These are phyloP conservation scores for Margarornis squamiger DNA, from an alignment of 2,797 vertebrate species.

Conservation along the genomic window DNA sequence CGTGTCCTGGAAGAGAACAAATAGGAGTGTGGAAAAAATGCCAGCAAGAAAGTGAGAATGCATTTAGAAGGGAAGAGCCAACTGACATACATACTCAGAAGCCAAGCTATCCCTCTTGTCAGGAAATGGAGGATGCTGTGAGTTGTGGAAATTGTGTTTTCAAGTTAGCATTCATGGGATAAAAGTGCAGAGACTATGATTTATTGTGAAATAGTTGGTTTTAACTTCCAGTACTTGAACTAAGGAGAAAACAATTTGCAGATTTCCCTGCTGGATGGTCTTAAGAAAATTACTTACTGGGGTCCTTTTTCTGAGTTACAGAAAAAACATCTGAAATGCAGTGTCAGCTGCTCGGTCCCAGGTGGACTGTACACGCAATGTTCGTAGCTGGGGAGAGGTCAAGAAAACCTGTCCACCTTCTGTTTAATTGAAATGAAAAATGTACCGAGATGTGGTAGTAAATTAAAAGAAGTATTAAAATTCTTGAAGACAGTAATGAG, in stretches of 20 bases:
- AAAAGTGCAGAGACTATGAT: neutral
- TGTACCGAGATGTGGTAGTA: neutral
- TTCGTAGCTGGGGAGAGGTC: neutral
- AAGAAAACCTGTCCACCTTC: neutral
- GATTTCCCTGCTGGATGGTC: neutral
- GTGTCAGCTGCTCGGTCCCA: neutral
- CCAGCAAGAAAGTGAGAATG: neutral
- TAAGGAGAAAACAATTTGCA: neutral
- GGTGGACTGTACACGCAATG: neutral
- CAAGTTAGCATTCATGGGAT: neutral
- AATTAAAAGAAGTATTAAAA: neutral
- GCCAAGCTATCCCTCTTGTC: neutral
- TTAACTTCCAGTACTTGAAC: neutral
- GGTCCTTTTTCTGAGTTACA: neutral
- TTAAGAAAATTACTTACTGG: neutral
- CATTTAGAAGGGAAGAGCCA: neutral
- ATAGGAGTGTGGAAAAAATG: neutral
- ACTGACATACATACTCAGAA: accelerated
- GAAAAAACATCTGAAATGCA: neutral
- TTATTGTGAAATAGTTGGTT: neutral
- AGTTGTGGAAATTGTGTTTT: neutral
- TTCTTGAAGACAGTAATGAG: neutral
- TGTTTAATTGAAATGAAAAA: neutral
- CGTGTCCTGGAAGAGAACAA: neutral
- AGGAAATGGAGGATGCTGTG: neutral